A percentile compares a stretch with the other conserved stretches of the same genome.
Evolutionary conservation across 2,113 vertebrate species (phyloP).

Genomic region (Apus apus): DNA sequence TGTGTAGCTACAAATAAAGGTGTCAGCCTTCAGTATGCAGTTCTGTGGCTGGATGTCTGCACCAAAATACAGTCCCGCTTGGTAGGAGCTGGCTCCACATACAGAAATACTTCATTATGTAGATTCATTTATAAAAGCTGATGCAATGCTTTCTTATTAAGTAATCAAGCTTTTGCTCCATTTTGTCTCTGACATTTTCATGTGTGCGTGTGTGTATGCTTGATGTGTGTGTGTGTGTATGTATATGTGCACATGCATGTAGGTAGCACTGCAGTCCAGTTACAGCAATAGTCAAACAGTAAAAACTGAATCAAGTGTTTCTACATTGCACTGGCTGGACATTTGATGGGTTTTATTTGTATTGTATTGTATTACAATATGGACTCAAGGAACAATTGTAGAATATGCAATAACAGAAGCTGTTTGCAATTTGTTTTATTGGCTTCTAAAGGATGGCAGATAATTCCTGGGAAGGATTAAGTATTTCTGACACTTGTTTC

Average conservation of each 20-base stretch:
- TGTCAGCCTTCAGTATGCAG: neutral
- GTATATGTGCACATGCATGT: neutral
- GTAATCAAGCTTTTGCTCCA: neutral
- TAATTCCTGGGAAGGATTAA: neutral
- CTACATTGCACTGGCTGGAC: neutral
- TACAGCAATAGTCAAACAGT: neutral
- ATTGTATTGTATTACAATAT: neutral
- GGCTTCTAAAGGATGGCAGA: neutral
- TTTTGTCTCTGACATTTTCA: neutral
- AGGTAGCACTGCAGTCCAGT: neutral
- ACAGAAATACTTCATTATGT: neutral
- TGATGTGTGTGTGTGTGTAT: neutral
- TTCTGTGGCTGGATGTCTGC: neutral
- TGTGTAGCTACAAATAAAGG: neutral
- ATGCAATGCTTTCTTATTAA: neutral
- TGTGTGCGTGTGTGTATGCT: neutral
- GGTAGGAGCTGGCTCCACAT: neutral
- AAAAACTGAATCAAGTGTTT: neutral
- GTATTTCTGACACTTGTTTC: neutral
- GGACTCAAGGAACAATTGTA: neutral
- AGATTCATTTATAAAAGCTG: neutral
- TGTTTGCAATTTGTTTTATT: neutral
- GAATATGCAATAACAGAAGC: neutral
- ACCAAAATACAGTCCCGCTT: neutral
- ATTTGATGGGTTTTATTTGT: neutral